Conservation (phyloP, 2,797 vertebrate species). For the Cuniculus paca region DNA sequence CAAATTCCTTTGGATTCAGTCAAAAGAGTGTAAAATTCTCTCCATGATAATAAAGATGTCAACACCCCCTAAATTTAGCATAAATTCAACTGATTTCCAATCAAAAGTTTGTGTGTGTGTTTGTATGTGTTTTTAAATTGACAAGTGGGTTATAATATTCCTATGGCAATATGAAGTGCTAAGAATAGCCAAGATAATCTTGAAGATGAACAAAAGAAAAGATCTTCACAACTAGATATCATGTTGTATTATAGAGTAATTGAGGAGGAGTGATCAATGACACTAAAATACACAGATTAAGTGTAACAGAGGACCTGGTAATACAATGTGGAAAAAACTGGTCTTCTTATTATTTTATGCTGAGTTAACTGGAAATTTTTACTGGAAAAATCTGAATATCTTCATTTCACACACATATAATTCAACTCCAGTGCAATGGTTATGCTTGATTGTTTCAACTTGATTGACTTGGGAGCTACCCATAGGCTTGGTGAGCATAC, state of each 20-base stretch:
- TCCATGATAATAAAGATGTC: background rate
- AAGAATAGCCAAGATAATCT: background rate
- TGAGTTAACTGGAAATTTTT: background rate
- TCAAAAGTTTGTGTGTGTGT: background rate
- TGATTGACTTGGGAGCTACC: background rate
- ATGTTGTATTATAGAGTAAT: background rate
- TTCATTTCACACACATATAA: background rate
- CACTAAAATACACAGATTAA: background rate
- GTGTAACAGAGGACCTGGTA: background rate
- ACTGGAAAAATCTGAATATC: background rate
- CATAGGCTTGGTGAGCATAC: background rate
- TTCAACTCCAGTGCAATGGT: background rate
- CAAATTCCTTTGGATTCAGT: background rate
- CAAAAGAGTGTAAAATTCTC: background rate
- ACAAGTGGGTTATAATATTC: background rate
- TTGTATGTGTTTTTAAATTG: background rate
- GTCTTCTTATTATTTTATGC: background rate
- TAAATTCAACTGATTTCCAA: background rate
- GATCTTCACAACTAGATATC: background rate
- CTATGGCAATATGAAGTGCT: background rate
- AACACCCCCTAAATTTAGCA: background rate
- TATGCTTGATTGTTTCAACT: background rate
- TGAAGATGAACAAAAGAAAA: background rate
- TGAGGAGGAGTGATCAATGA: background rate
- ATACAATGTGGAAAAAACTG: background rate